These are phyloP conservation scores for Notolabrus celidotus DNA, from an alignment of 2,797 vertebrate species.

Conservation along the genomic window DNA sequence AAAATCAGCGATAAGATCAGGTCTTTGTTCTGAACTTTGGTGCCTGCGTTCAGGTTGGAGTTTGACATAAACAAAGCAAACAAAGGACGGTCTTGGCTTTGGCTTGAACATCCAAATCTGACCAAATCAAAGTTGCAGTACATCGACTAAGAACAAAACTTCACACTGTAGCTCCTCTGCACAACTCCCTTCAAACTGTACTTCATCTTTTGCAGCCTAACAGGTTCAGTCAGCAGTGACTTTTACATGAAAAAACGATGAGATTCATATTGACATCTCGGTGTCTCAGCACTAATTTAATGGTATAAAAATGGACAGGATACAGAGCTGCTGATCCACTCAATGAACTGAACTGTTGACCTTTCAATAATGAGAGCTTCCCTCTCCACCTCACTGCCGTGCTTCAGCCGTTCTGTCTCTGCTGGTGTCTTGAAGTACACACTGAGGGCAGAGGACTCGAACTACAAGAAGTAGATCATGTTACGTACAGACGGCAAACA, in stretches of 20 bases:
- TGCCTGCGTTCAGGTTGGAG: too few species aligned
- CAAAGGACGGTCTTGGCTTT: too few species aligned
- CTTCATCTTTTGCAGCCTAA: too few species aligned
- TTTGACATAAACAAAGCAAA: too few species aligned
- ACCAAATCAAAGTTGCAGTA: too few species aligned
- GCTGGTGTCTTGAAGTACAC: neutral
- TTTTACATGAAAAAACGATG: neutral
- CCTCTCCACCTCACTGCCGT: neutral
- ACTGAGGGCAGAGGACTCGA: neutral
- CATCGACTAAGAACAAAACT: too few species aligned
- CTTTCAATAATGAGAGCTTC: slow-evolving; percentile 37
- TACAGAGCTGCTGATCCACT: neutral
- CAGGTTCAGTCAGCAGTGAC: neutral
- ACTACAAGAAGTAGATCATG: neutral
- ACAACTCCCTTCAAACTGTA: too few species aligned
- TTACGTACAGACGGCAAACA: slow-evolving; percentile 1
- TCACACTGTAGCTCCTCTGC: too few species aligned
- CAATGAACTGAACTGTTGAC: slow-evolving; percentile 28
- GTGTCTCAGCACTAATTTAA: neutral
- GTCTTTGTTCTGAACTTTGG: too few species aligned
- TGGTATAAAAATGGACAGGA: neutral
- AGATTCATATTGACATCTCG: slow-evolving; percentile 25
- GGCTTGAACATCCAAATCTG: too few species aligned
- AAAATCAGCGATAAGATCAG: too few species aligned
- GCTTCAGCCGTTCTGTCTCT: neutral